Evolutionary conservation across 1,140 invertebrate species (phyloP), one percentile per base, ranked within the genome.

Genomic region (Aphis craccivora): DNA sequence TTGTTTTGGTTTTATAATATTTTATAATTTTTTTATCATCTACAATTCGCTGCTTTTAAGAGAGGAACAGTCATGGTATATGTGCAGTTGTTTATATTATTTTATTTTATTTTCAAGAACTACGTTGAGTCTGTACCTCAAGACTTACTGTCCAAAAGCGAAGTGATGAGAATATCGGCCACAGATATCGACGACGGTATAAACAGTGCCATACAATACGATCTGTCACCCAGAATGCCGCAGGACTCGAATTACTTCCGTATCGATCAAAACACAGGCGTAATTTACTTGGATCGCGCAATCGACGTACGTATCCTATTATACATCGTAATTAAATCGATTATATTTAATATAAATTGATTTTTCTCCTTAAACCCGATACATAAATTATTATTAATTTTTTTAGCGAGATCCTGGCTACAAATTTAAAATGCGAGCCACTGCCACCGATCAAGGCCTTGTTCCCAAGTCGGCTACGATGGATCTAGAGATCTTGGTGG

Each of bases 121-220:
- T 97, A 98, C 95, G 96, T 96, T 94, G 97, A 97, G 95, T 97
- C 97, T 60, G 97, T 98, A 43, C 97, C 97, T 67, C 96, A 97
- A 96, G 97, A 98, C 95, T 95, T 97, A 92, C 95, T 95, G 25
- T 95, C 96, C 48, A 96, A 96, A n/a, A 95, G 96, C 83, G 97
- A 98, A 94, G 97, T 98, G 67, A 98, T 98, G 97, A 96, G 97
- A 95, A 97, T 98, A 95, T 98, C 98, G 76, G 98, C 98, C 7
- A 98, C 97, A 25, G 98, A 98, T 95, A 97, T 98, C 93, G 98
- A 98, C 95, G 97, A 98, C 94, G 97, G 98, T 20, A 97, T 97
- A 94, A 98, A 98, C 95, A 98, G 97, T 60, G 97, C 97, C 94
- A 96, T 98, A 8, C 94, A 95, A 18, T 97, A 97, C 94, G 96